Percentiles rank a stretch among this genome's conserved stretches.
phyloP scores from a whole-genome alignment of 2,797 vertebrate genomes.

The Merluccius polli region DNA sequence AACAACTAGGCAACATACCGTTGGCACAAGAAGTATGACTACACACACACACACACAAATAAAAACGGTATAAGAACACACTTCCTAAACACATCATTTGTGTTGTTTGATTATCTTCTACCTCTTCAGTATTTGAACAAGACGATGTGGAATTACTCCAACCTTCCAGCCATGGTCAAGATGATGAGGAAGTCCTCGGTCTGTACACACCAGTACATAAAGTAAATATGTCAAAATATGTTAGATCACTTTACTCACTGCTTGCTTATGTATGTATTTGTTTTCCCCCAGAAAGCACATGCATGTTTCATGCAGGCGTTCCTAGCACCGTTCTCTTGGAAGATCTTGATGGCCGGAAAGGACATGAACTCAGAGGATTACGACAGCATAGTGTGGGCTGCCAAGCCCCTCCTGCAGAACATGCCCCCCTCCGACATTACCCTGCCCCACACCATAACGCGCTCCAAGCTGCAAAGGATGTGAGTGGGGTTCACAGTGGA shows the following conservation, averaged over 20 bases:
- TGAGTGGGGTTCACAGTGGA: conserved; percentile 35
- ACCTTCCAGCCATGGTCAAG: conserved; percentile 49
- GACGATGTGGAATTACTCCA: conserved; percentile 50
- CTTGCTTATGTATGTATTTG: not conserved
- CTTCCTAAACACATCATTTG: not conserved
- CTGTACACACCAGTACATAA: conserved; percentile 32
- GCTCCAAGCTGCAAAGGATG: conserved; percentile 41
- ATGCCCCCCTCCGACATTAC: conserved; percentile 18
- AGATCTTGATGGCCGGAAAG: conserved; percentile 14
- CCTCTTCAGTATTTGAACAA: conserved; percentile 39
- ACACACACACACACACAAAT: not conserved
- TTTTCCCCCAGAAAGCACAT: conserved; percentile 37
- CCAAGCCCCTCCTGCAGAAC: conserved; percentile 41
- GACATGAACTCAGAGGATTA: conserved; percentile 39
- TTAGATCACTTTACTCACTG: not conserved
- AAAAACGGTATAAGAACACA: not conserved
- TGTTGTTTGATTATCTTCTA: conserved; percentile 1
- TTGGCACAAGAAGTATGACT: not conserved
- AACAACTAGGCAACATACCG: not conserved
- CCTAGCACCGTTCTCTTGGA: conserved; percentile 56
- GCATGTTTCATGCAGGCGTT: conserved; percentile 60
- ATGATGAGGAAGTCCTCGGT: conserved; percentile 58
- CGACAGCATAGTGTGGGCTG: conserved; percentile 46
- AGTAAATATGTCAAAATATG: not conserved
- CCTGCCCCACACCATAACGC: conserved; percentile 38